A percentile compares a stretch with the other conserved stretches of the same genome.
Evolutionary conservation across 2,797 vertebrate genomes (phyloP).

Genomic region (Clarias pachynema): DNA sequence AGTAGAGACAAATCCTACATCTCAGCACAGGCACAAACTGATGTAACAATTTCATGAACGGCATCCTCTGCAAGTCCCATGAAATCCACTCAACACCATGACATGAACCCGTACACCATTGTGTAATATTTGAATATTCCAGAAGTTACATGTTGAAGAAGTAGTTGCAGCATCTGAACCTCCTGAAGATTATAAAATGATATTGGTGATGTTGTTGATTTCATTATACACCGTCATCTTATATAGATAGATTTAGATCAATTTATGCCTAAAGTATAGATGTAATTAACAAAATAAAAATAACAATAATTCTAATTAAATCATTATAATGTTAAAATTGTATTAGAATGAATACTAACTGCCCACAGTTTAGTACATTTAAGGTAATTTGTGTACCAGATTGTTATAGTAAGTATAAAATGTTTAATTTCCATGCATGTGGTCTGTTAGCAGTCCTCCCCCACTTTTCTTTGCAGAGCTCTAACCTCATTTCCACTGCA

Average conservation of each 20-base stretch:
- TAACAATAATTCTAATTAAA: not conserved
- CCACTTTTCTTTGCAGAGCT: not conserved
- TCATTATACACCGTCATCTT: no score
- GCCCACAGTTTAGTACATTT: not conserved
- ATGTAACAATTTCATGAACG: not conserved
- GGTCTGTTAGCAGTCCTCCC: not conserved
- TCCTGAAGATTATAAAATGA: not conserved
- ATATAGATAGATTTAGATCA: no score
- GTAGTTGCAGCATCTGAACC: not conserved
- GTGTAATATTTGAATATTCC: not conserved
- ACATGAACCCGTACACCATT: not conserved
- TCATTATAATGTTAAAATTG: not conserved
- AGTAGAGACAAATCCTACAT: not conserved
- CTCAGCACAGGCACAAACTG: not conserved
- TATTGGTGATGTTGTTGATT: not conserved
- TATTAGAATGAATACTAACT: not conserved
- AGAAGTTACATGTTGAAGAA: not conserved
- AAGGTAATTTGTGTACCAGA: not conserved
- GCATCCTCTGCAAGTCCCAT: not conserved
- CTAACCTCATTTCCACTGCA: conserved; percentile 1
- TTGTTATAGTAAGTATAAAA: not conserved
- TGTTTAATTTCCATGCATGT: not conserved
- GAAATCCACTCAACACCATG: not conserved
- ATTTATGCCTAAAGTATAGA: not conserved
- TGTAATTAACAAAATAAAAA: not conserved